Conservation (phyloP, 1,140 invertebrate genomes). For the Drosophila rhopaloa region DNA sequence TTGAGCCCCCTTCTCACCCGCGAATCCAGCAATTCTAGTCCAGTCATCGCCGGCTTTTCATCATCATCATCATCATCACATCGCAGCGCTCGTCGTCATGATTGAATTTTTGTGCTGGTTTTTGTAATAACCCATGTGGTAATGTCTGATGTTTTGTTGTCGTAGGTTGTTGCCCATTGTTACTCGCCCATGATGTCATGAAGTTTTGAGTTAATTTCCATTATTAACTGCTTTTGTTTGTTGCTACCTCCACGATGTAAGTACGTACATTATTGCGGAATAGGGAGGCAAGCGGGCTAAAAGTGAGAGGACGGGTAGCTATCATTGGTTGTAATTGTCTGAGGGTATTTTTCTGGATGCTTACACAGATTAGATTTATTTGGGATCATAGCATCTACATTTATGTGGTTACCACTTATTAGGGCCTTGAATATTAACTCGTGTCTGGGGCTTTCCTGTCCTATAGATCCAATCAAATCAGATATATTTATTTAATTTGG, state of each 20-base stretch:
- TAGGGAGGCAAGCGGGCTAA: conserved; percentile 8
- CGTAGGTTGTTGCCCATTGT: conserved; percentile 67
- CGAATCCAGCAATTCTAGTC: conserved; percentile 16
- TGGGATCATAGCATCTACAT: neutral
- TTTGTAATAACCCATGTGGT: conserved; percentile 35
- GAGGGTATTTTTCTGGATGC: neutral
- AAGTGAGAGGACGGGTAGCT: conserved; percentile 17
- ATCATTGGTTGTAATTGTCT: conserved; percentile 1
- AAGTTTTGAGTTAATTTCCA: conserved; percentile 72
- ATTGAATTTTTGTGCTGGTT: conserved; percentile 39
- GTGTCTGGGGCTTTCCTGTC: neutral
- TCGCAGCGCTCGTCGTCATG: conserved; percentile 26
- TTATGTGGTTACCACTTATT: too few relatives aligned
- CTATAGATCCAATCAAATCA: neutral
- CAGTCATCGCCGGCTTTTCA: conserved; percentile 32
- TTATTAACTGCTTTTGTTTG: conserved; percentile 59
- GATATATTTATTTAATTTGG: neutral
- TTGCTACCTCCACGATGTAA: conserved; percentile 23
- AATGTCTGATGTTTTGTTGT: conserved; percentile 47
- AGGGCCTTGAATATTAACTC: too few relatives aligned
- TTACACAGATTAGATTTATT: neutral
- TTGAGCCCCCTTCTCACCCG: conserved; percentile 4
- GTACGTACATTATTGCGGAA: conserved; percentile 23
- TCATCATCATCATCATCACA: conserved; percentile 23
- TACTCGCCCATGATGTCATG: conserved; percentile 58